Percentiles rank a stretch among this genome's conserved stretches.
phyloP scores from a whole-genome alignment of 1,140 invertebrate species.

The Cotesia glomerata region DNA sequence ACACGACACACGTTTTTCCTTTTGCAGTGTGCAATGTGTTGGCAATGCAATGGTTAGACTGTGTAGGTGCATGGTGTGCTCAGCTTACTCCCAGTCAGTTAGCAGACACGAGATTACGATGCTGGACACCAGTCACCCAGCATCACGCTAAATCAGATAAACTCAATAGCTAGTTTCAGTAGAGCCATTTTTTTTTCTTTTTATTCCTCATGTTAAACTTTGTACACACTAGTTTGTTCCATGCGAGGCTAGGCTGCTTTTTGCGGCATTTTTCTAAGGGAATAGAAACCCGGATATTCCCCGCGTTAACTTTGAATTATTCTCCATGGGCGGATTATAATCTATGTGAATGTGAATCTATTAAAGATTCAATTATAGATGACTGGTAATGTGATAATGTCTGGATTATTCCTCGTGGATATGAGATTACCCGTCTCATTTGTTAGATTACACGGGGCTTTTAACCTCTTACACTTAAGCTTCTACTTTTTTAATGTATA shows the following conservation, averaged over 20 bases:
- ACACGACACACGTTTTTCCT: constrained; percentile 10
- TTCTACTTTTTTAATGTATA: neutral
- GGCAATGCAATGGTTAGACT: too few species aligned
- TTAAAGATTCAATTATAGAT: constrained; percentile 25
- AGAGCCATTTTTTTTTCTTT: neutral
- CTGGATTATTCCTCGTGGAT: constrained; percentile 19
- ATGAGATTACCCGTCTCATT: constrained; percentile 10
- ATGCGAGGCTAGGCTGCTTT: neutral
- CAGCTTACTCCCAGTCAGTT: constrained; percentile 20
- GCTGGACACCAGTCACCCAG: constrained; percentile 6
- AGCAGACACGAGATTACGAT: constrained; percentile 7
- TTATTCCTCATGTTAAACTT: neutral
- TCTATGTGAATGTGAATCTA: neutral
- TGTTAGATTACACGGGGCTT: neutral
- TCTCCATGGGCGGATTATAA: constrained; percentile 16
- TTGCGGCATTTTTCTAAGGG: neutral
- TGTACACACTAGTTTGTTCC: neutral
- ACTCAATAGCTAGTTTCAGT: neutral
- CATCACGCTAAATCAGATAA: constrained; percentile 24
- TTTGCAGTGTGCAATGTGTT: neutral
- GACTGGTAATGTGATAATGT: constrained; percentile 6
- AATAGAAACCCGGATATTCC: neutral
- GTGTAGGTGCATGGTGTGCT: too few species aligned
- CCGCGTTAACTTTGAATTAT: neutral
- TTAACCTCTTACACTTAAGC: neutral